Conservation (phyloP, 2,113 vertebrate genomes). For the Megaceryle maxima region DNA sequence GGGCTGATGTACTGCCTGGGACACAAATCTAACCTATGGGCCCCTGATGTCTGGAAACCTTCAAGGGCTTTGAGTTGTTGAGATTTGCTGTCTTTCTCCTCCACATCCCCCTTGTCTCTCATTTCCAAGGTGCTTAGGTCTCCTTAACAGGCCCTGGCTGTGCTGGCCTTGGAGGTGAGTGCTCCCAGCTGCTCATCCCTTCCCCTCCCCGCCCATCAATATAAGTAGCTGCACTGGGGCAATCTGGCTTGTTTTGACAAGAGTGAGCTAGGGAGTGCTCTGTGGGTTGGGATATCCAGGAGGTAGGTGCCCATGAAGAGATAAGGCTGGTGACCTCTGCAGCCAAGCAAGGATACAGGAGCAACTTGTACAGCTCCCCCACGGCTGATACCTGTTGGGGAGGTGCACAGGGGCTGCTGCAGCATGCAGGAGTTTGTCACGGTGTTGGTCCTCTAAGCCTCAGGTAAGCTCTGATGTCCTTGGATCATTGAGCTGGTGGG, state of each 20-base stretch:
- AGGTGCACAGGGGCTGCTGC: rapidly evolving
- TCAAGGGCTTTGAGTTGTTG: not conserved
- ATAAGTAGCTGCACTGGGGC: not conserved
- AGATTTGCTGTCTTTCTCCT: not conserved
- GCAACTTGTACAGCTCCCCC: not conserved
- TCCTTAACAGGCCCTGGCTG: not conserved
- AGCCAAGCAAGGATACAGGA: not conserved
- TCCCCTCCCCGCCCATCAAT: not conserved
- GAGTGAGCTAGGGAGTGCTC: too few relatives aligned
- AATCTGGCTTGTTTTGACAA: rapidly evolving
- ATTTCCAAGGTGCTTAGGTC: not conserved
- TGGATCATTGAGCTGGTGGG: not conserved
- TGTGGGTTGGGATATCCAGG: not conserved
- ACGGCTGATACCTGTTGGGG: rapidly evolving
- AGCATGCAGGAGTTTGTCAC: rapidly evolving
- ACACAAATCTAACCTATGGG: not conserved
- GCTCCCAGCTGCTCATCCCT: not conserved
- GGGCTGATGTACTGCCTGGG: not conserved
- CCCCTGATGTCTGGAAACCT: not conserved
- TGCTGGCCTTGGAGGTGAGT: not conserved
- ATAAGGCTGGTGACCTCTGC: not conserved
- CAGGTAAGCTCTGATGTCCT: not conserved
- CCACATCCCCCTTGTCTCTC: not conserved
- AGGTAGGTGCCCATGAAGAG: not conserved
- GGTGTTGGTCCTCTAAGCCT: rapidly evolving